Evolutionary conservation across 1,140 invertebrate genomes (phyloP).

Genomic region (Drosophila pallidifrons): DNA sequence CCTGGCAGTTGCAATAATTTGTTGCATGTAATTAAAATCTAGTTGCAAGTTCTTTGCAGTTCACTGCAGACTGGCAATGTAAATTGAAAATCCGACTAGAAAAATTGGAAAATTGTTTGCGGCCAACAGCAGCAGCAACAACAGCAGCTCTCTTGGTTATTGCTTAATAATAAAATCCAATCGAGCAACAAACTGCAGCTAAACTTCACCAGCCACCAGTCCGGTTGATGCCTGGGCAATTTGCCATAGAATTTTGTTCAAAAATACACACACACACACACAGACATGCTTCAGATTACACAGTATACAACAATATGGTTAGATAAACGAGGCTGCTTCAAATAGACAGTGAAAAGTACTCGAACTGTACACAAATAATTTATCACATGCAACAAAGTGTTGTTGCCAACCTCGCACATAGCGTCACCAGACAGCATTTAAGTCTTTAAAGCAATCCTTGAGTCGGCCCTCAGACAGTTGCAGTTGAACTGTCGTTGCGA

Average conservation of each 20-base stretch:
- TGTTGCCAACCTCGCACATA: neutral
- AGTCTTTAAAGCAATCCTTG: conserved; percentile 14
- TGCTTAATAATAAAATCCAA: conserved; percentile 61
- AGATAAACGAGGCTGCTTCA: neutral
- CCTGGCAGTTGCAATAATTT: conserved; percentile 17
- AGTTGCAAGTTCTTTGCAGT: conserved; percentile 38
- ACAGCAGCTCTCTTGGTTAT: conserved; percentile 24
- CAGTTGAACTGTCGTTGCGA: conserved; percentile 10
- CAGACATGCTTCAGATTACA: conserved; percentile 2
- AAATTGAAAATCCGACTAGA: conserved; percentile 64
- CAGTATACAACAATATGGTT: conserved; percentile 2
- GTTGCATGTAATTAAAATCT: conserved; percentile 75
- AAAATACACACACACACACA: conserved; percentile 6
- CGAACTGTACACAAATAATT: conserved; percentile 5
- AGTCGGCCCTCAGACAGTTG: neutral
- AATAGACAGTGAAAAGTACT: neutral
- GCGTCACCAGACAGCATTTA: neutral
- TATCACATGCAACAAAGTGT: conserved; percentile 16
- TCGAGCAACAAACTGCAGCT: conserved; percentile 42
- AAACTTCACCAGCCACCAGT: conserved; percentile 4
- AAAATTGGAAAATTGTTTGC: conserved; percentile 47
- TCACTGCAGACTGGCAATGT: conserved; percentile 33
- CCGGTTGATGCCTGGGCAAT: neutral
- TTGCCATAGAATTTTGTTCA: conserved; percentile 57
- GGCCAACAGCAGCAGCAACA: neutral